phyloP scores from a whole-genome alignment of 2,113 vertebrate species.

The Gorilla gorilla region DNA sequence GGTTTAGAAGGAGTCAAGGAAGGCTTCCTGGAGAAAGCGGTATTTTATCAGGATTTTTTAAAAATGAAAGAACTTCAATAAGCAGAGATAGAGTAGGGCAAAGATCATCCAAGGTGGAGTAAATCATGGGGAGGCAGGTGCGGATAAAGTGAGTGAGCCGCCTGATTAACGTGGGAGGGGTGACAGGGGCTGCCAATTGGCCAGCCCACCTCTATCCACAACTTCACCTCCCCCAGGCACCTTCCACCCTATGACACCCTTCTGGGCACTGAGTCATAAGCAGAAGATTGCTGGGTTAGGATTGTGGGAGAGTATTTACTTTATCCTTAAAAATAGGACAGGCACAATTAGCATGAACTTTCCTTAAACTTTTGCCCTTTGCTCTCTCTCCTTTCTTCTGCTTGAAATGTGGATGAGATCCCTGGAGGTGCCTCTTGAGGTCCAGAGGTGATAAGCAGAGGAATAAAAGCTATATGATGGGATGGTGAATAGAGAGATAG shows the following conservation, averaged over 20 bases:
- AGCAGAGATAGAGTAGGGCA: neutral
- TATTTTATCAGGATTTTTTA: slow-evolving; percentile 2
- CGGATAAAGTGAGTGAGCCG: neutral
- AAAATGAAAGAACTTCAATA: slow-evolving; percentile 22
- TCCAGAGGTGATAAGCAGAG: neutral
- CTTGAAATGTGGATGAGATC: neutral
- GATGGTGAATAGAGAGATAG: neutral
- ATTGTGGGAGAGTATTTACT: neutral
- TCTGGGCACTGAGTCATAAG: neutral
- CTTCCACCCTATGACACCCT: neutral
- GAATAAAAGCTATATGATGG: neutral
- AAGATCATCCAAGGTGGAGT: neutral
- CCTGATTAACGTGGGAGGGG: neutral
- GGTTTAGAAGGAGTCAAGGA: neutral
- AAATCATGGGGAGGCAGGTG: neutral
- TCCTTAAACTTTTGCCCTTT: neutral
- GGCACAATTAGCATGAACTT: neutral
- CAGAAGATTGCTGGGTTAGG: neutral
- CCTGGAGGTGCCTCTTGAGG: neutral
- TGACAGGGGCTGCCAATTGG: neutral
- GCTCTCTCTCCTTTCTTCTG: neutral
- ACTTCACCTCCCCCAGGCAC: neutral
- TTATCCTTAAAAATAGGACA: neutral
- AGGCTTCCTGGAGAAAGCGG: neutral
- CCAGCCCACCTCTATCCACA: neutral